These are phyloP conservation scores for Mimachlamys varia DNA, from an alignment of 2,888 invertebrate genomes.

Conservation along the genomic window DNA sequence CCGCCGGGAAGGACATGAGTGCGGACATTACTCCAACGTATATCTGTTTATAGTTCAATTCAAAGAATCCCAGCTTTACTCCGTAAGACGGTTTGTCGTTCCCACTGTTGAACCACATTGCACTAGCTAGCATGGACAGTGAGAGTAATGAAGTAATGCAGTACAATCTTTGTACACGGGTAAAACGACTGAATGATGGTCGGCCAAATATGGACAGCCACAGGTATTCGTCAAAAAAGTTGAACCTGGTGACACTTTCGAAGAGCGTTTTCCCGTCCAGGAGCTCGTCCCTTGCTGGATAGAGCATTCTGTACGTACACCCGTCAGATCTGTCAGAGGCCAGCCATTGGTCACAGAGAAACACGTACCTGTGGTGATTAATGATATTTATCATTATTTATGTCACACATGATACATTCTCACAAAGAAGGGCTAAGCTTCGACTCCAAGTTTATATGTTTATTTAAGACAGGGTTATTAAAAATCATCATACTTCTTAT, in stretches of 20 bases:
- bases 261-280: conserved; percentile 51
- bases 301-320: conserved; percentile 53
- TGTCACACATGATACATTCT: no score
- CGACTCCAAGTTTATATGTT: no score
- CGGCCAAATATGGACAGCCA: conserved; percentile 45
- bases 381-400: neutral
- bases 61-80: conserved; percentile 41
- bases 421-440: no score
- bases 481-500: no score
- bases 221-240: conserved; percentile 61
- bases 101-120: conserved; percentile 45
- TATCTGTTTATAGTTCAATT: conserved; percentile 40
- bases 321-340: conserved; percentile 56
- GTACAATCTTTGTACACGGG: conserved; percentile 43
- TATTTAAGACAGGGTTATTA: no score
- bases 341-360: conserved; percentile 50
- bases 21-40: conserved; percentile 45
- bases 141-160: conserved; percentile 37
- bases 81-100: neutral
- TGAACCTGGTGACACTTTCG: conserved; percentile 53
- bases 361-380: conserved; percentile 36
- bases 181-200: conserved; percentile 45
- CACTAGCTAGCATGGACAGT: conserved; percentile 45
- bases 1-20: conserved; percentile 37
- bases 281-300: conserved; percentile 44